phyloP scores from a whole-genome alignment of 2,888 invertebrate species.

The Hyposoter didymator region DNA sequence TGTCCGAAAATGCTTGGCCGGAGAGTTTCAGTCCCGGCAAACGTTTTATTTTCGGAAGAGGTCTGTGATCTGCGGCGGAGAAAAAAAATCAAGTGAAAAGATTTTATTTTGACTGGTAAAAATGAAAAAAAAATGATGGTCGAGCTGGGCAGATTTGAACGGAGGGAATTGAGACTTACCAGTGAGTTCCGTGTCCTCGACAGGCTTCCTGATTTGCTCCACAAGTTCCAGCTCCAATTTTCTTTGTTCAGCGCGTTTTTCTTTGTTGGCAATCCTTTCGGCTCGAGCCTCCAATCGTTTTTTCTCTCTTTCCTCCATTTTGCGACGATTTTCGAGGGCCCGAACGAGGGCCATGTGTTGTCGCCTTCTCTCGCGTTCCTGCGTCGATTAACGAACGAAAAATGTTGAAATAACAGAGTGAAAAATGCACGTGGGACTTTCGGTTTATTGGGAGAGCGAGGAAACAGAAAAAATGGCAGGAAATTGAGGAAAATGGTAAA shows the following conservation, averaged over 20 bases:
- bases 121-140: neutral
- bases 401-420: neutral
- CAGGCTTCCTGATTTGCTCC: conserved; percentile 92
- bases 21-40: conserved; percentile 92
- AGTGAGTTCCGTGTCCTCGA: conserved; percentile 95
- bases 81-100: neutral
- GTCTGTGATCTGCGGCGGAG: conserved; percentile 86
- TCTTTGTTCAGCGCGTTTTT: conserved; percentile 92
- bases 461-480: neutral
- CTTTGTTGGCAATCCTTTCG: conserved; percentile 93
- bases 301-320: conserved; percentile 94
- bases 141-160: neutral
- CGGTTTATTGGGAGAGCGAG: too few relatives aligned
- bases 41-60: conserved; percentile 90
- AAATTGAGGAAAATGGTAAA: neutral
- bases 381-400: neutral
- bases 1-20: conserved; percentile 95
- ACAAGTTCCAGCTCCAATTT: conserved; percentile 88
- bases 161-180: conserved; percentile 76
- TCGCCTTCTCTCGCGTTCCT: conserved; percentile 95
- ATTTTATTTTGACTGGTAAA: neutral
- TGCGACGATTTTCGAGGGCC: conserved; percentile 93
- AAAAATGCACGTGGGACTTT: neutral
- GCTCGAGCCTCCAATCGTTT: conserved; percentile 91
- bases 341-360: conserved; percentile 96